Evolutionary conservation across 2,888 invertebrate species (phyloP).

Genomic region (Dasypolia templi): DNA sequence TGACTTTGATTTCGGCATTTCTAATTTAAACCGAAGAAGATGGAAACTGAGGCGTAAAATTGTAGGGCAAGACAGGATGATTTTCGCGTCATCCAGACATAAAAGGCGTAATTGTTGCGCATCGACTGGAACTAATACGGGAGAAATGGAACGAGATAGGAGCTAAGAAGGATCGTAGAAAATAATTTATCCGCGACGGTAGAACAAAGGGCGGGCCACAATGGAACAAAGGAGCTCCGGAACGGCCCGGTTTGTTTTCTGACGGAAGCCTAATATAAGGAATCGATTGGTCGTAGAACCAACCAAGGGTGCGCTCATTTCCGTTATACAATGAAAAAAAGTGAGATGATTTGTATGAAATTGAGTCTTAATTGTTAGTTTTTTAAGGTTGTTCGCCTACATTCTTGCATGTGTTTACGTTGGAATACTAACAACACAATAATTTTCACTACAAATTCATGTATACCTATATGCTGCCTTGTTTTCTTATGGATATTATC

Average conservation of each 20-base stretch:
- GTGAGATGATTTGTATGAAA: conserved; percentile 62
- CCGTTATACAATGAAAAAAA: conserved; percentile 76
- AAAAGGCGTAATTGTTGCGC: conserved; percentile 90
- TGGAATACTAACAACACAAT: background rate
- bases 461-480: background rate
- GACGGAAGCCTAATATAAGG: conserved; percentile 87
- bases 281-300: conserved; percentile 86
- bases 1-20: conserved; percentile 75
- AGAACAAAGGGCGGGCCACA: conserved; percentile 88
- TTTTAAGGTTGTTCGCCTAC: conserved; percentile 12
- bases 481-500: background rate
- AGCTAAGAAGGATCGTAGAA: conserved; percentile 88
- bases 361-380: conserved; percentile 56
- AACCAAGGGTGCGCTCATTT: conserved; percentile 79
- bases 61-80: conserved; percentile 86
- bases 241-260: conserved; percentile 86
- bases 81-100: conserved; percentile 89
- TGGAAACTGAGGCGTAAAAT: conserved; percentile 87
- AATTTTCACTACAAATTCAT: background rate
- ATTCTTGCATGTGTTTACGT: background rate
- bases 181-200: conserved; percentile 89
- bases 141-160: conserved; percentile 89
- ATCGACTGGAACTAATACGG: conserved; percentile 90
- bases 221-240: conserved; percentile 87
- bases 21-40: conserved; percentile 83